Percentiles rank a stretch among this genome's conserved stretches.
These are phyloP conservation scores for Vanessa tameamea DNA, from an alignment of 1,140 invertebrate species.

Conservation along the genomic window DNA sequence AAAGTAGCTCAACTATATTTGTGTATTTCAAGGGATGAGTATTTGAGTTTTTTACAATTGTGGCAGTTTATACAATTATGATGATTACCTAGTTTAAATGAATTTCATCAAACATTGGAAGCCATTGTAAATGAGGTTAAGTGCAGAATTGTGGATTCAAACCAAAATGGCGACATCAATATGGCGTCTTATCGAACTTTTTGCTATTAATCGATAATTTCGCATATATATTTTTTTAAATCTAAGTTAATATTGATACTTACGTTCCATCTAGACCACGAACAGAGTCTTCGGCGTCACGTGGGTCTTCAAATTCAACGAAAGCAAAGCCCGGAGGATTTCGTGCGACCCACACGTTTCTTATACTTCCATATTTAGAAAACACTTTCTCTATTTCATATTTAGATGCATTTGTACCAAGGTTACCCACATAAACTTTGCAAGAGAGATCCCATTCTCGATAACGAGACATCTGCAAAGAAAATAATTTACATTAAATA, in stretches of 20 bases:
- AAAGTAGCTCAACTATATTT: no score
- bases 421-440: conserved; percentile 99
- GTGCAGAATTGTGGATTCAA: conserved; percentile 19
- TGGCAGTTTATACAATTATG: no score
- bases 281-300: conserved; percentile 99
- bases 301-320: conserved; percentile 98
- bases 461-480: conserved; percentile 82
- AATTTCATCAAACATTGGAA: no score
- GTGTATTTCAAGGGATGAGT: no score
- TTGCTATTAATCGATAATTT: conserved; percentile 22
- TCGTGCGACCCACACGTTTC: conserved; percentile 98
- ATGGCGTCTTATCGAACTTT: conserved; percentile 26
- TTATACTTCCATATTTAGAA: conserved; percentile 95
- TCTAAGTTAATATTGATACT: conserved; percentile 64
- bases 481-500: conserved; percentile 21
- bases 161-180: conserved; percentile 50
- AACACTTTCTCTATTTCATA: conserved; percentile 96
- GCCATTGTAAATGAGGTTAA: conserved; percentile 12
- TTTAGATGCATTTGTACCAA: conserved; percentile 94
- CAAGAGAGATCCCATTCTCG: conserved; percentile 96
- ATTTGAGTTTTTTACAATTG: no score
- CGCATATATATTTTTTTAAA: neutral
- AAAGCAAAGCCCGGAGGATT: conserved; percentile 98
- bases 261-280: conserved; percentile 96
- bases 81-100: no score